Percentiles rank a stretch among this genome's conserved stretches.
Evolutionary conservation across 2,113 vertebrate genomes (phyloP).

Genomic region (Mobula hypostoma): DNA sequence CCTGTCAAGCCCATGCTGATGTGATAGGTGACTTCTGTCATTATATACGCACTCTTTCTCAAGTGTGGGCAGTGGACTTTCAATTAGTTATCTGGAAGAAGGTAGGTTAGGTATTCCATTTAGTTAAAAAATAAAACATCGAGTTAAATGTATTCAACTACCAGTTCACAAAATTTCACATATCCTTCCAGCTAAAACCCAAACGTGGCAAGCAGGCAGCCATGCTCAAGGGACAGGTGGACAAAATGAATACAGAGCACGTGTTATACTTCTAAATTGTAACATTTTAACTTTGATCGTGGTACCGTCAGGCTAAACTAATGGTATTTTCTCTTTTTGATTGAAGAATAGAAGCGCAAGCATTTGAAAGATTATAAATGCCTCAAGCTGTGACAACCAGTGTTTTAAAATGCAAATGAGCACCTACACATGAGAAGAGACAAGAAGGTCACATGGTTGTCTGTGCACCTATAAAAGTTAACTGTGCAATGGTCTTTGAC

Average conservation of each 20-base stretch:
- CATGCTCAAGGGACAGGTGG: background rate
- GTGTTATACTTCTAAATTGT: background rate
- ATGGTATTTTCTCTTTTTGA: background rate
- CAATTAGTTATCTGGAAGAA: background rate
- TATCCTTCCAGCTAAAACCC: background rate
- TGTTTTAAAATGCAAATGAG: slow-evolving; percentile 17
- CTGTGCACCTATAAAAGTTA: slow-evolving; percentile 30
- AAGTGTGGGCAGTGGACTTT: background rate
- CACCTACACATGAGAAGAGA: background rate
- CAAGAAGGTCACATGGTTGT: slow-evolving; percentile 29
- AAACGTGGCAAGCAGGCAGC: background rate
- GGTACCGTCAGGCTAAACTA: background rate
- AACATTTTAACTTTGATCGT: slow-evolving; percentile 17
- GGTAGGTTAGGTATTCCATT: background rate
- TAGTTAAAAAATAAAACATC: background rate
- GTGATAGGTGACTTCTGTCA: slow-evolving; percentile 5
- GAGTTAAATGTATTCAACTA: background rate
- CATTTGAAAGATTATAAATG: background rate
- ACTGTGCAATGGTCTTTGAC: slow-evolving; percentile 35
- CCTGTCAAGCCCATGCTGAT: slow-evolving; percentile 19
- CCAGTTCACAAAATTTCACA: background rate
- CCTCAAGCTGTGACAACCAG: background rate
- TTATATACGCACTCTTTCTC: background rate
- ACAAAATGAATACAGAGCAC: background rate
- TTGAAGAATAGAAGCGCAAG: background rate